Evolutionary conservation across 2,797 vertebrate genomes (phyloP).

Genomic region (Darevskia mixta): DNA sequence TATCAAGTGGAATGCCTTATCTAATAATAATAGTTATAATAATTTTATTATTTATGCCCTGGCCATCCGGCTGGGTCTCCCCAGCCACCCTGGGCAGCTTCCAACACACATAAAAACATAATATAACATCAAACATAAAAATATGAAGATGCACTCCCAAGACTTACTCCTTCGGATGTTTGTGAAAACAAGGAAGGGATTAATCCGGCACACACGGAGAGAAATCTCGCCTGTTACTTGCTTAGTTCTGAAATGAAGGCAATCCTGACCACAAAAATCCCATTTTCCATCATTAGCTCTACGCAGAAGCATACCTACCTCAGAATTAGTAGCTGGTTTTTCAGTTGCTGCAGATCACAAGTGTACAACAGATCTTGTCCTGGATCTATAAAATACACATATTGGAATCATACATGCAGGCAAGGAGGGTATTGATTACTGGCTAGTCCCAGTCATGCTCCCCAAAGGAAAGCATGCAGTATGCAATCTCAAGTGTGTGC

Average conservation of each 20-base stretch:
- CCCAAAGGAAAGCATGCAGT: slow-evolving; percentile 13
- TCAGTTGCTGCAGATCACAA: slow-evolving; percentile 48
- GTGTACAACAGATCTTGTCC: slow-evolving; percentile 16
- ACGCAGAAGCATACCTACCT: slow-evolving; percentile 11
- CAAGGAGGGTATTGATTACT: slow-evolving; percentile 26
- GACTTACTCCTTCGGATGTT: neutral
- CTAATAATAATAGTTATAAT: no score
- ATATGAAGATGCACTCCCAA: neutral
- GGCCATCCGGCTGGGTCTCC: no score
- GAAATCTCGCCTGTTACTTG: neutral
- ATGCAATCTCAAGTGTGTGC: slow-evolving; percentile 69
- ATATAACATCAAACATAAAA: no score
- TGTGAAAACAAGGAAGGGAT: neutral
- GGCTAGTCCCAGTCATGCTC: slow-evolving; percentile 11
- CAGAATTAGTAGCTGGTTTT: slow-evolving; percentile 50
- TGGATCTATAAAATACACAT: neutral
- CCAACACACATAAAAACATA: no score
- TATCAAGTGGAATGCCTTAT: neutral
- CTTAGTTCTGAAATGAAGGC: neutral
- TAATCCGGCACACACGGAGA: neutral
- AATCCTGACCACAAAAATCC: neutral
- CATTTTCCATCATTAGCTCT: neutral
- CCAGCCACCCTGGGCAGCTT: no score
- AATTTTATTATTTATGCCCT: no score
- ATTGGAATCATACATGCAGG: neutral